Base-by-base conservation (phyloP, 2,797 vertebrate species). In the Gallinago stenura region DNA sequence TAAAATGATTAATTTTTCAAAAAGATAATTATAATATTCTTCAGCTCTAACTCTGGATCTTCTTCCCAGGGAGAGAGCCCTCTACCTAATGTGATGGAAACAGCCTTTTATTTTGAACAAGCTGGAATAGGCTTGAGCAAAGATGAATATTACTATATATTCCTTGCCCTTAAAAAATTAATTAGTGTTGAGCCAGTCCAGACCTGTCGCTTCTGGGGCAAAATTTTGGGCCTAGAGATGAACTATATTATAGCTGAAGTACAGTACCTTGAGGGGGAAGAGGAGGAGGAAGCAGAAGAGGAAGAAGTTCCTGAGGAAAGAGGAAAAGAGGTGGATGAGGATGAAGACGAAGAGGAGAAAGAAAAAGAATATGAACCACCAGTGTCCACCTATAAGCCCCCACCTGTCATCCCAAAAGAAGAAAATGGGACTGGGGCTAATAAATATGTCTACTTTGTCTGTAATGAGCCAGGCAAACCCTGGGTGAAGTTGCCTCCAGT, bases 131-230 rank as follows among this genome's bases (percentile, higher is more conserved):
- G 98, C 82, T 93, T 99, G 95, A 98, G 98, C 89, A 97, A 98
- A 71, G 99, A 99, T 77, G 99, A 99, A 97, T 98, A 96, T 83
- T 99, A 98, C 41, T 98, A 98, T 61, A 94, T 99, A 95, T 98
- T 99, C 91, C 98, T 99, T 45, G 98, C 99, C 17, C 98, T 99
- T 68, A 99, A 99, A 85, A 98, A 98, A 43, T 98, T 99, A 18
- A 96, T 98, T 43, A 98, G 97, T 57, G 96, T 95, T 3, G 98
- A 98, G 51, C 97, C 97, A 25, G 97, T 99, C 83, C 98, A 98
- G 71, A 98, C 56, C 58, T 99, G 99, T 89, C 98, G 98, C 61
- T 98, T 99, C 90, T 99, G 99, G 99, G 99, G 99, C 7, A 99
- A 99, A 96, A 98, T 99, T 79, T 87, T 99, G 70, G 99, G 99